phyloP scores from a whole-genome alignment of 64 coral and sea anemone genomes.

The Pachyseris speciosa region DNA sequence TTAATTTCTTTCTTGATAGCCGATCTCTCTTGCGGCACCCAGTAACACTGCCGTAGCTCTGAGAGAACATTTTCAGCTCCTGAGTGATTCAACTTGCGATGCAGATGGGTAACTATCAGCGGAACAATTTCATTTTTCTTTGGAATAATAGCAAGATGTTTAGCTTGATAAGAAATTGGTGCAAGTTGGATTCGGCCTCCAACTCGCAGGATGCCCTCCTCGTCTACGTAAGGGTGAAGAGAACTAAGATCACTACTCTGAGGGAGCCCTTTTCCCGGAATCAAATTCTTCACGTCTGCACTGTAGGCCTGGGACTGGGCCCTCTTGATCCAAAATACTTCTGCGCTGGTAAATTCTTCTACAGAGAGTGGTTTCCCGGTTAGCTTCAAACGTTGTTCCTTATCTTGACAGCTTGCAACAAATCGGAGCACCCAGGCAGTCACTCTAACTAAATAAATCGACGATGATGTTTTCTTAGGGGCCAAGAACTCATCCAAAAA shows the following conservation, averaged over 20 bases:
- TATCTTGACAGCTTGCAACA: not conserved
- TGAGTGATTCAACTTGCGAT: not conserved
- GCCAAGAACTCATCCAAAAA: not conserved
- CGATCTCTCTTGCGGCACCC: conserved; percentile 39
- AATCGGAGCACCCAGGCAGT: conserved; percentile 1
- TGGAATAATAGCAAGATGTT: conserved; percentile 16
- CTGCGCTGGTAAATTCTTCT: not conserved
- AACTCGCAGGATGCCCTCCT: conserved; percentile 22
- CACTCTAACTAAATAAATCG: not conserved
- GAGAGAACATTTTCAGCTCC: not conserved
- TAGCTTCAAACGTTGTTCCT: not conserved
- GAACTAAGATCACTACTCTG: conserved; percentile 9
- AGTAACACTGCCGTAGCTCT: conserved; percentile 16
- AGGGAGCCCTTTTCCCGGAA: not conserved
- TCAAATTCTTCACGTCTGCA: not conserved
- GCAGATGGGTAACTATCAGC: not conserved
- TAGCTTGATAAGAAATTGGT: not conserved
- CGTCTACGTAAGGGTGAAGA: not conserved
- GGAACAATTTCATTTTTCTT: not conserved
- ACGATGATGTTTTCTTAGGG: not conserved
- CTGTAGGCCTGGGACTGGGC: not conserved
- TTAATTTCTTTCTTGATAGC: not conserved
- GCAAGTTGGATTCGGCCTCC: conserved; percentile 32
- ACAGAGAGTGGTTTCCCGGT: not conserved
- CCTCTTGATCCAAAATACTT: not conserved